Evolutionary conservation across 2,888 invertebrate genomes (phyloP), one percentile per base, ranked within the genome.

Genomic region (Folsomia candida): DNA sequence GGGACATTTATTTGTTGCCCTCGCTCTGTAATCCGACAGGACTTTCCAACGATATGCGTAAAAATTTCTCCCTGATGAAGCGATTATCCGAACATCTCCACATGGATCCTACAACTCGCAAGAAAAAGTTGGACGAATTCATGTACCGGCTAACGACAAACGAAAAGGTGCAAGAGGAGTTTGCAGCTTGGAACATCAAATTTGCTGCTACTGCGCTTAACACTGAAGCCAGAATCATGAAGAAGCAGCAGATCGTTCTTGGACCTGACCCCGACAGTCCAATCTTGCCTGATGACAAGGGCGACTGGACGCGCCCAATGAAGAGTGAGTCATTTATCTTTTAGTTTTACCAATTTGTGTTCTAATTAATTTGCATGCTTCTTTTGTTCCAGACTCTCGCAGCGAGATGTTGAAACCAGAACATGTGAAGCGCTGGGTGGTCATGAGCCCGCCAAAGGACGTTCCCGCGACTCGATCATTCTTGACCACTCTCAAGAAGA

Each of bases 11-110:
- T 81, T 84, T 97, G 1, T 85, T 96, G 9, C 96, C 96, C 0
- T 94, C 95, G 83, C 83, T 96, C 60, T 93, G 94, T 78, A 87
- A 89, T 0, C 87, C 92, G 80, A 96, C 96, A 0, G 96, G 95
- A 58, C 70, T 81, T 2, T 78, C 79, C 18, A 81, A 81, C 2
- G 79, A 73, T 2, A 77, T 77, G 70, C 22, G 77, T 28, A 78
- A 72, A 20, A 86, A 89, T 78, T 89, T 88, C 81, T 84, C 82
- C 0, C 81, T 89, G 37, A 91, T 92, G 91, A 86, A 85, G 66
- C 88, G 90, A 0, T 84, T 97, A 73, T 88, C 89, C 0, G 84
- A 86, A 0, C 87, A 91, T 81, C 94, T 94, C 0, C 87, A 93
- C 59, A 86, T 96, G 0, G 87, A 86, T 0, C 94, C 95, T 0